phyloP scores from a whole-genome alignment of 2,797 vertebrate genomes.

The Sardinella longiceps region DNA sequence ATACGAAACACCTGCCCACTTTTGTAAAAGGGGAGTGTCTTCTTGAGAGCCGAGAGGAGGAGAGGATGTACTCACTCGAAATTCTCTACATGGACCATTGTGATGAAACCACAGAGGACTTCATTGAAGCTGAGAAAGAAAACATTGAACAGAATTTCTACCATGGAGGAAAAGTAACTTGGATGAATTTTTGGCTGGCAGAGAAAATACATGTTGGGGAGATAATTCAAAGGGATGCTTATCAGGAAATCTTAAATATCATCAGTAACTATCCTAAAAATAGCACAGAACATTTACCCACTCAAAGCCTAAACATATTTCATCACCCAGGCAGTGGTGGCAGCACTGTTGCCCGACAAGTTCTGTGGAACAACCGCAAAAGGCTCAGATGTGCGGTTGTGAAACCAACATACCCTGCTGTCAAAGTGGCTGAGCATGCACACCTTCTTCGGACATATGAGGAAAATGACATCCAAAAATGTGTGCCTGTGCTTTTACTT shows the following conservation, averaged over 20 bases:
- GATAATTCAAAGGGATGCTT: slow-evolving; percentile 74
- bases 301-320: slow-evolving; percentile 77
- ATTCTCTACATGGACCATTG: slow-evolving; percentile 79
- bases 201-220: slow-evolving; percentile 64
- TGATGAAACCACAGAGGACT: slow-evolving; percentile 65
- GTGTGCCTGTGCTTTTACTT: slow-evolving; percentile 79
- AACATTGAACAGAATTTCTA: slow-evolving; percentile 78
- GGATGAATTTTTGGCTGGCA: slow-evolving; percentile 75
- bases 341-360: slow-evolving; percentile 82
- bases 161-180: slow-evolving; percentile 70
- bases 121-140: slow-evolving; percentile 64
- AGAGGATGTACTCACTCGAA: slow-evolving; percentile 78
- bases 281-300: slow-evolving; percentile 54
- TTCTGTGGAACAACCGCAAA: slow-evolving; percentile 80
- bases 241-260: slow-evolving; percentile 60
- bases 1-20: slow-evolving; percentile 70
- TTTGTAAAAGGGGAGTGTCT: slow-evolving; percentile 68
- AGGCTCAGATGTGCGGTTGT: slow-evolving; percentile 78
- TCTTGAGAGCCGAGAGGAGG: slow-evolving; percentile 72
- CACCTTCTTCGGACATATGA: slow-evolving; percentile 78
- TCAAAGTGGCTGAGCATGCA: slow-evolving; percentile 72
- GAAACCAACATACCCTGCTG: slow-evolving; percentile 65
- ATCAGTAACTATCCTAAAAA: slow-evolving; percentile 58
- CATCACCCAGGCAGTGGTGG: slow-evolving; percentile 88
- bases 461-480: slow-evolving; percentile 71